Percentiles rank a stretch among this genome's conserved stretches.
Evolutionary conservation across 2,113 vertebrate species (phyloP).

Genomic region (Halcyon senegalensis): DNA sequence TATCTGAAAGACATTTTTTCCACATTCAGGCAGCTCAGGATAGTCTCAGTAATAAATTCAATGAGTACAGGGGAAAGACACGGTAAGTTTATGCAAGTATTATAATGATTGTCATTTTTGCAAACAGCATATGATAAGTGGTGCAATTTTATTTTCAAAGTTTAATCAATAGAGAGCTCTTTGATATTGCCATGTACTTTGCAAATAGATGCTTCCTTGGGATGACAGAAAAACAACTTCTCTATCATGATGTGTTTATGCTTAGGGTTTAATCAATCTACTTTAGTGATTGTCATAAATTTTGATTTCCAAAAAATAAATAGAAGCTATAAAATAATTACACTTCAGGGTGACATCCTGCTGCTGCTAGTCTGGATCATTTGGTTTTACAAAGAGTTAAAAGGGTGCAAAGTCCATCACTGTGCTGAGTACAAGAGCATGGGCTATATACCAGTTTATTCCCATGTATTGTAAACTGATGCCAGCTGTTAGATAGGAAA

Average conservation of each 20-base stretch:
- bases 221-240: conserved; percentile 39
- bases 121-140: conserved; percentile 61
- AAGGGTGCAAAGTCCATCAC: not conserved
- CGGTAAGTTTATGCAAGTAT: conserved; percentile 41
- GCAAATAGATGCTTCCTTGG: conserved; percentile 21
- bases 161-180: conserved; percentile 64
- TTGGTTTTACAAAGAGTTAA: not conserved
- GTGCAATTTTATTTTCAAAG: conserved; percentile 64
- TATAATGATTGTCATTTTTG: conserved; percentile 58
- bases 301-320: conserved; percentile 2
- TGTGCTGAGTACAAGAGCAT: not conserved
- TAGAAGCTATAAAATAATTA: not conserved
- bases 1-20: conserved; percentile 54
- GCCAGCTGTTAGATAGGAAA: not conserved
- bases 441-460: not conserved
- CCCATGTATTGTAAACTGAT: not conserved
- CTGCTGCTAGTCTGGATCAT: not conserved
- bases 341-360: not conserved
- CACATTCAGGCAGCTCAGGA: conserved; percentile 32
- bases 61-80: not conserved
- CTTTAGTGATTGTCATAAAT: not conserved
- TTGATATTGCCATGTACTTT: conserved; percentile 29
- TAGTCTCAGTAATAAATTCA: conserved; percentile 39
- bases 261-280: conserved; percentile 1
- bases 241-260: not conserved